Conservation (phyloP, 2,888 invertebrate genomes). For the Drosophila siamana region DNA sequence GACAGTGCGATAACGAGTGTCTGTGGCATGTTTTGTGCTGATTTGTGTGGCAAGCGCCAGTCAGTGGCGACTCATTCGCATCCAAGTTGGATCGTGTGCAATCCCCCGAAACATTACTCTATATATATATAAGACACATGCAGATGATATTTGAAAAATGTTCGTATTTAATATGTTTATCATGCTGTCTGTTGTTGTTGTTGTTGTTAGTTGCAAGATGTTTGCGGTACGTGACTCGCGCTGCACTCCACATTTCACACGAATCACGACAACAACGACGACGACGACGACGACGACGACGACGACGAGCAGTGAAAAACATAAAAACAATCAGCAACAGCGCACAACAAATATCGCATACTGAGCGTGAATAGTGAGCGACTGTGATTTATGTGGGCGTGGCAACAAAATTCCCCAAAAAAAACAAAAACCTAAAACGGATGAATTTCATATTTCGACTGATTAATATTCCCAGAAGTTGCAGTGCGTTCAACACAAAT, state of each 20-base stretch:
- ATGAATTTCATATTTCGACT: neutral
- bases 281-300: conserved; percentile 29
- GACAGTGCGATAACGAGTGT: conserved; percentile 15
- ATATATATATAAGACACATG: conserved; percentile 41
- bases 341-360: conserved; percentile 27
- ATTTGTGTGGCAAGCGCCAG: conserved; percentile 27
- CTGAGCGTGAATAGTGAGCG: conserved; percentile 48
- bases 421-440: no score
- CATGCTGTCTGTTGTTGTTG: conserved; percentile 43
- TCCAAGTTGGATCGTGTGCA: conserved; percentile 55
- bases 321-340: conserved; percentile 19
- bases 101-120: conserved; percentile 18
- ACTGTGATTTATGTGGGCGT: conserved; percentile 40
- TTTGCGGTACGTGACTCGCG: conserved; percentile 64
- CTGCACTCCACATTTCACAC: conserved; percentile 75
- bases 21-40: conserved; percentile 9
- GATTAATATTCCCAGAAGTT: neutral
- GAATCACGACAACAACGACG: conserved; percentile 63
- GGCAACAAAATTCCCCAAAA: conserved; percentile 1
- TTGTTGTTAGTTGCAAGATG: conserved; percentile 23
- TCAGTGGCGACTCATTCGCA: neutral
- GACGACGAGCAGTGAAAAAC: conserved; percentile 13
- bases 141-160: conserved; percentile 49
- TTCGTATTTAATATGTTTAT: conserved; percentile 59
- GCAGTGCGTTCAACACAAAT: neutral